Conservation (phyloP, 2,888 invertebrate species). For the Lepas anatifera region DNA sequence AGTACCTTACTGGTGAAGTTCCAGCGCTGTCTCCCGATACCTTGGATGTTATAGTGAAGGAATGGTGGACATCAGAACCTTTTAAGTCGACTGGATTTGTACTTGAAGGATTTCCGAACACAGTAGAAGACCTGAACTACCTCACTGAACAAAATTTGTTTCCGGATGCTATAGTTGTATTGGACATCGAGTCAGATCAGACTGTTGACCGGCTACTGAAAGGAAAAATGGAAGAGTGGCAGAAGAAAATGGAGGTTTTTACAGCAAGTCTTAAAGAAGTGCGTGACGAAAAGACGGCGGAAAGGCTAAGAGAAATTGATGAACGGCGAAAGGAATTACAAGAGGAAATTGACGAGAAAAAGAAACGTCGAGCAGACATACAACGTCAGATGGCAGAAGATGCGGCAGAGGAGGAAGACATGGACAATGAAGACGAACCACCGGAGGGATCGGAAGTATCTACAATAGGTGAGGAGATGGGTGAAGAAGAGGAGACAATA, state of each 20-base stretch:
- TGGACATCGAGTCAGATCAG: background rate
- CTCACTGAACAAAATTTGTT: constrained; percentile 41
- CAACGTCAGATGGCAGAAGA: background rate
- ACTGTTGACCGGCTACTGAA: background rate
- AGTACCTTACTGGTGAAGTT: background rate
- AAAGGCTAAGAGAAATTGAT: background rate
- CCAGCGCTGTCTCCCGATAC: constrained; percentile 38
- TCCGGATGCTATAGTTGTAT: constrained; percentile 37
- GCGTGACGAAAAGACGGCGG: background rate
- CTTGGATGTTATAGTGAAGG: constrained; percentile 37
- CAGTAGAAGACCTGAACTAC: constrained; percentile 42
- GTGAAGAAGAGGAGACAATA: background rate
- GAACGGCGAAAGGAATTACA: background rate
- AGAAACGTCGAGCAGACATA: background rate
- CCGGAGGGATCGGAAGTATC: background rate
- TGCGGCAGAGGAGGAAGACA: background rate
- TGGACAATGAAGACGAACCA: background rate
- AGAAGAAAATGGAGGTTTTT: background rate
- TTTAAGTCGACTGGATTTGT: constrained; percentile 42
- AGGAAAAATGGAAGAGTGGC: background rate
- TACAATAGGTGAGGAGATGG: background rate
- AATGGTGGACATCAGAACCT: constrained; percentile 44
- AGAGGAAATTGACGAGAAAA: background rate
- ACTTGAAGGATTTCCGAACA: constrained; percentile 49
- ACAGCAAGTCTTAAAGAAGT: background rate